Evolutionary conservation across 2,888 invertebrate species (phyloP), one percentile per base, ranked within the genome.

Genomic region (Villa cingulata): DNA sequence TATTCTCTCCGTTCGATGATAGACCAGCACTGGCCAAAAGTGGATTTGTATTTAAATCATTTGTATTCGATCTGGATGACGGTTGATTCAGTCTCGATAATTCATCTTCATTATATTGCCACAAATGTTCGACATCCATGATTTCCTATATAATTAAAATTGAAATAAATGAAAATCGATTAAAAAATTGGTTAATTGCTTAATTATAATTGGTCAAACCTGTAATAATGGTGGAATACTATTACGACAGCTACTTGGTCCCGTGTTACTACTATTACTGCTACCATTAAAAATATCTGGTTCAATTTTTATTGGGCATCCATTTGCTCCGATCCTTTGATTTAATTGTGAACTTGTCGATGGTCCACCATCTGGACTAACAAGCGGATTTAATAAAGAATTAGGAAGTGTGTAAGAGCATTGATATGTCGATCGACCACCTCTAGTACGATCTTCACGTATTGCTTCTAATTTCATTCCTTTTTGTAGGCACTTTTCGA

Each of bases 401-500:
- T 74, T 80, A 29, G 91, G 91, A 54, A 92, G 70, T 17, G 90
- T 86, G 65, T 91, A 92, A 45, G 90, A 90, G 63, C 91, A 92
- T 66, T 92, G 92, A 68, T 96, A 96, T 19, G 94, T 94, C 49
- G 94, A 94, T 40, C 96, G 78, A 0, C 96, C 96, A 48, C 96
- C 96, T 43, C 96, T 75, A 0, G 95, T 95, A 45, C 96, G 73
- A 69, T 96, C 95, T 63, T 92, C 92, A 51, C 96, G 74, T 50
- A 96, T 95, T 10, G 96, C 96, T 79, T 96, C 95, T 40, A 95
- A 72, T 68, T 92, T 94, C 96, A 96, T 96, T 50, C 96, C 96
- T 68, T 89, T 90, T 38, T 86, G 84, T 23, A 95, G 76, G 65
- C 96, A 96, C 72, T 94, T 94, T 59, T 92, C 90, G 64, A 96